These are phyloP conservation scores for Silurus aristotelis DNA, from an alignment of 2,797 vertebrate species.

Conservation along the genomic window DNA sequence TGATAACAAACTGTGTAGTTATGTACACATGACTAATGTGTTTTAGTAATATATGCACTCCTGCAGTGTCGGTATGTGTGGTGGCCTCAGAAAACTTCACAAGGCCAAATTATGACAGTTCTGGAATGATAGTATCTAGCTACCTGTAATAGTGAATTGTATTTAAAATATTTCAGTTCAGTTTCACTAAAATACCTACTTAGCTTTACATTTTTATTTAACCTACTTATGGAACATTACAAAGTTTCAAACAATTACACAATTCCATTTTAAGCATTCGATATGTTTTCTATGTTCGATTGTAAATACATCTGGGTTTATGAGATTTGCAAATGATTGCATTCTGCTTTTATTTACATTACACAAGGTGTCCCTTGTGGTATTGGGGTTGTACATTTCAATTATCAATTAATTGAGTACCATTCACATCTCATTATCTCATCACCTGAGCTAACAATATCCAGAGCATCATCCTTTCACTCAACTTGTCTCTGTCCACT, in stretches of 20 bases:
- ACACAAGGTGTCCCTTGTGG: too few species aligned
- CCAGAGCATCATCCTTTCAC: neutral
- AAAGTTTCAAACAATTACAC: neutral
- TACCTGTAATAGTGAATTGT: neutral
- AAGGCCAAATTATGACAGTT: neutral
- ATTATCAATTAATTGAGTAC: neutral
- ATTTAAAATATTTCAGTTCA: neutral
- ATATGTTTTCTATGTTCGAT: too few species aligned
- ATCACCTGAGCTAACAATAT: neutral
- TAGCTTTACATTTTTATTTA: neutral
- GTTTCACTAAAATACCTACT: neutral
- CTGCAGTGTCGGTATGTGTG: slow-evolving; percentile 1
- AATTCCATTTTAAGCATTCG: too few species aligned
- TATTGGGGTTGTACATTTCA: neutral
- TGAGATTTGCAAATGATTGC: too few species aligned
- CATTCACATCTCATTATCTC: neutral
- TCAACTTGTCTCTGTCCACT: neutral
- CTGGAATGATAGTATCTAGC: neutral
- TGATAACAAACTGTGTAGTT: slow-evolving; percentile 26
- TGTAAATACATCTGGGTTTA: too few species aligned
- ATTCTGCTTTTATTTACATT: too few species aligned
- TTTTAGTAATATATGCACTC: slow-evolving; percentile 13
- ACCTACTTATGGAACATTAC: neutral
- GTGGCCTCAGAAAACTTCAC: neutral
- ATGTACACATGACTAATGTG: slow-evolving; percentile 20